Conservation (phyloP, 2,797 vertebrate species). For the Microcaecilia unicolor region DNA sequence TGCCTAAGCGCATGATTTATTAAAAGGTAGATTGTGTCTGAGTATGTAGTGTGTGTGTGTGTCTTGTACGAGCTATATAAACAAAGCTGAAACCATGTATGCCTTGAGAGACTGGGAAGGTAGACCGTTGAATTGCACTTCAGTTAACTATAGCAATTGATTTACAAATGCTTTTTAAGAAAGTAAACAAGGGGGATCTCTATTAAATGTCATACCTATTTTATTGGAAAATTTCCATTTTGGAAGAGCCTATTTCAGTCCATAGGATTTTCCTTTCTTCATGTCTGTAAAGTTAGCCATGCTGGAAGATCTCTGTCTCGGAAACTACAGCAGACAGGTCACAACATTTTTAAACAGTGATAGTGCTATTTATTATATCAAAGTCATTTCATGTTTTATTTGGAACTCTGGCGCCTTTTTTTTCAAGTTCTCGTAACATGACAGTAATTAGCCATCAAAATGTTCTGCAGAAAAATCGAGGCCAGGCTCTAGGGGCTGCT, state of each 20-base stretch:
- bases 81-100: no score
- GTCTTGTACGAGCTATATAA: no score
- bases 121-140: no score
- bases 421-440: slow-evolving; percentile 83
- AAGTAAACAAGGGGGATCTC: slow-evolving; percentile 37
- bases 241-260: slow-evolving; percentile 48
- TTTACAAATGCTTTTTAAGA: slow-evolving; percentile 50
- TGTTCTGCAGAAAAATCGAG: slow-evolving; percentile 74
- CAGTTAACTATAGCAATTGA: slow-evolving; percentile 33
- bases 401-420: slow-evolving; percentile 89
- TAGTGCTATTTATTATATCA: slow-evolving; percentile 90
- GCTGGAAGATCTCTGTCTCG: slow-evolving; percentile 69
- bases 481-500: slow-evolving; percentile 67
- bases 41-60: no score
- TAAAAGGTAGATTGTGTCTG: no score
- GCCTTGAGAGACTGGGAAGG: no score
- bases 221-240: slow-evolving; percentile 52
- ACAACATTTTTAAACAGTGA: slow-evolving; percentile 89
- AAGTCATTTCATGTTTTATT: slow-evolving; percentile 96
- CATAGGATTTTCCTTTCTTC: slow-evolving; percentile 52
- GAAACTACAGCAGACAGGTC: slow-evolving; percentile 73
- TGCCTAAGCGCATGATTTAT: no score
- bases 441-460: slow-evolving; percentile 97
- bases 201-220: slow-evolving; percentile 50
- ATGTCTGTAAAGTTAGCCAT: slow-evolving; percentile 56